Evolutionary conservation across 64 coral and sea anemone species (phyloP).

Genomic region (Anthopleura sola): DNA sequence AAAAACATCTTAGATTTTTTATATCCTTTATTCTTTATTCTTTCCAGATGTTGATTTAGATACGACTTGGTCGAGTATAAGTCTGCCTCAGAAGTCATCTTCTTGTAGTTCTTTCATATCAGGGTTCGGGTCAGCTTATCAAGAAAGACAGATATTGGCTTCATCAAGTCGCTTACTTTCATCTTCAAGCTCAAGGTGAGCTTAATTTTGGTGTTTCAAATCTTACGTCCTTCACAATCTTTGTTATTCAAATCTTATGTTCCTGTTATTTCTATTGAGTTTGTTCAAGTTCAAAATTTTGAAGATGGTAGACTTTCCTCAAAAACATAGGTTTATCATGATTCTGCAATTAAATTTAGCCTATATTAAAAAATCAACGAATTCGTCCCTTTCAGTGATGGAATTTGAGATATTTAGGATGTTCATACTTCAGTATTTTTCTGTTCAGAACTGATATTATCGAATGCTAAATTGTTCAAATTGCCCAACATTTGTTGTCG

Average conservation of each 20-base stretch:
- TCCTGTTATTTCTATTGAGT: too few relatives aligned
- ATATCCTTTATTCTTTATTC: background rate
- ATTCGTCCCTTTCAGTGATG: too few relatives aligned
- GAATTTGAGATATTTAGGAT: too few relatives aligned
- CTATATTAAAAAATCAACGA: too few relatives aligned
- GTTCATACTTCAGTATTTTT: too few relatives aligned
- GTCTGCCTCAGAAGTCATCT: background rate
- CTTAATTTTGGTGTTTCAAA: background rate
- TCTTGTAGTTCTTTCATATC: constrained; percentile 11
- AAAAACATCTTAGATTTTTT: background rate
- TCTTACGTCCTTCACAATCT: background rate
- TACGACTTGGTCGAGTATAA: background rate
- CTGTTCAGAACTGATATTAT: too few relatives aligned
- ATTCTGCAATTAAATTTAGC: too few relatives aligned
- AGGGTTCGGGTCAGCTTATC: background rate
- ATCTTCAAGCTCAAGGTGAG: background rate
- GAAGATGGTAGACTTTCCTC: too few relatives aligned
- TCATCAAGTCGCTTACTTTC: background rate
- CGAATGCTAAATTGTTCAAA: too few relatives aligned
- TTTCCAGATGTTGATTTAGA: background rate
- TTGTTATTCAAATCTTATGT: background rate
- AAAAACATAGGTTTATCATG: too few relatives aligned
- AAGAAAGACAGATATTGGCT: background rate
- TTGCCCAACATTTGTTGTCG: too few relatives aligned
- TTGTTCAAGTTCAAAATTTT: too few relatives aligned